A percentile compares a stretch with the other conserved stretches of the same genome.
These are phyloP conservation scores for Sitta carolinensis DNA, from an alignment of 2,797 vertebrate genomes.

Conservation along the genomic window DNA sequence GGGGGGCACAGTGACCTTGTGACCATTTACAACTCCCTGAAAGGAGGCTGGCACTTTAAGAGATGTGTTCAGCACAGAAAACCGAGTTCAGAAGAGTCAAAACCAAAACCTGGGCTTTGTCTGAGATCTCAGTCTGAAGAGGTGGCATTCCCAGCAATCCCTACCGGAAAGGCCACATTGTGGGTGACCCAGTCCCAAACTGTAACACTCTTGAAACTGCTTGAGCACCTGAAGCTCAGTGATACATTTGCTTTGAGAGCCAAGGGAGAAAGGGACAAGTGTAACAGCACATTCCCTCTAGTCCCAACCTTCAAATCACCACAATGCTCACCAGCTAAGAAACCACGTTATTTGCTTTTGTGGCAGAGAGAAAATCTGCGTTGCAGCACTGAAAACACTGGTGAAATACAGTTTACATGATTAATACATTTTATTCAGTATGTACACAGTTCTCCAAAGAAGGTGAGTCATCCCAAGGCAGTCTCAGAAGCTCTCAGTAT, in stretches of 20 bases:
- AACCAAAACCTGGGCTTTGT: neutral
- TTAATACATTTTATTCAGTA: conserved; percentile 54
- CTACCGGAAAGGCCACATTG: accelerated
- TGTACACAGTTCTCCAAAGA: conserved; percentile 37
- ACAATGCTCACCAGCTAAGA: neutral
- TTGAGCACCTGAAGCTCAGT: neutral
- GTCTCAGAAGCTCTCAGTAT: neutral
- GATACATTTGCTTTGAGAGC: neutral
- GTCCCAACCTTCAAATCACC: neutral
- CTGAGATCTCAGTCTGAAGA: neutral
- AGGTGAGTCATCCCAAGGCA: neutral
- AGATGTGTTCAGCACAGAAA: neutral
- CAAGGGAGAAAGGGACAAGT: neutral
- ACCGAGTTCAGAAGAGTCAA: neutral
- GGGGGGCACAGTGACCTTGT: neutral
- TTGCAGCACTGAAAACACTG: neutral
- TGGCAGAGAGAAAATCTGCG: neutral
- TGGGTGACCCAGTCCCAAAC: neutral
- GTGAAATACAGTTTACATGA: neutral
- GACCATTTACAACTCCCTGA: neutral
- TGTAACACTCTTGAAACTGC: neutral
- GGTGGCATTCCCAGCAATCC: neutral
- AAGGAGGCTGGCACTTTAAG: neutral
- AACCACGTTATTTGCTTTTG: neutral
- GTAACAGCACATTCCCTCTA: neutral